These are phyloP conservation scores for Myotis planiceps DNA, from an alignment of 2,797 vertebrate species.

Conservation along the genomic window DNA sequence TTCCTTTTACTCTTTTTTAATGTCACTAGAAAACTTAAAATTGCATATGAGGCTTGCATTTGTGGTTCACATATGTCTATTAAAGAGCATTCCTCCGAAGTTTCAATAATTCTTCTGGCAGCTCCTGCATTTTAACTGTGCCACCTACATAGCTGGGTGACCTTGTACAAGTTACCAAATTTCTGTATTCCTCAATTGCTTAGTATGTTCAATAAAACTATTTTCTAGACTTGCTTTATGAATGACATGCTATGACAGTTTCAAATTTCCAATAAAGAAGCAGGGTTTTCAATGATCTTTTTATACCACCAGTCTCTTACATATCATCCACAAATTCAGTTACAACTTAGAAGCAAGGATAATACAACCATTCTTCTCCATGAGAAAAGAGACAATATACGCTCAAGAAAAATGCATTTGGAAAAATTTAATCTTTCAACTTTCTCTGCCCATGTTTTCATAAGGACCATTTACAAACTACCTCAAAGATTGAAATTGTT, in stretches of 20 bases:
- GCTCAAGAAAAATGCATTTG: not conserved
- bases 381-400: not conserved
- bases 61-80: not conserved
- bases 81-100: not conserved
- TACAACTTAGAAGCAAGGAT: not conserved
- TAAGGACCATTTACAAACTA: not conserved
- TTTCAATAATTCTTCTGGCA: not conserved
- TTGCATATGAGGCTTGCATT: not conserved
- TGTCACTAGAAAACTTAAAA: not conserved
- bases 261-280: not conserved
- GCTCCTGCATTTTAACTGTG: not conserved
- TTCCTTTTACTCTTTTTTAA: conserved; percentile 4
- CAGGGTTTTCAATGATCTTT: not conserved
- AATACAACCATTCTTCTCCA: not conserved
- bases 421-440: not conserved
- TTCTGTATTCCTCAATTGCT: not conserved
- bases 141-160: not conserved
- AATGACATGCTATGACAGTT: not conserved
- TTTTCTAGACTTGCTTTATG: not conserved
- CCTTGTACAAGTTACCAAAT: not conserved
- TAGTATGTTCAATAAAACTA: not conserved
- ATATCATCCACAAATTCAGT: not conserved
- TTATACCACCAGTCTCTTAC: not conserved
- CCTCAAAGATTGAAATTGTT: conserved; percentile 1
- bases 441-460: not conserved